Evolutionary conservation across 2,888 invertebrate species (phyloP).

Genomic region (Caenorhabditis wallacei): DNA sequence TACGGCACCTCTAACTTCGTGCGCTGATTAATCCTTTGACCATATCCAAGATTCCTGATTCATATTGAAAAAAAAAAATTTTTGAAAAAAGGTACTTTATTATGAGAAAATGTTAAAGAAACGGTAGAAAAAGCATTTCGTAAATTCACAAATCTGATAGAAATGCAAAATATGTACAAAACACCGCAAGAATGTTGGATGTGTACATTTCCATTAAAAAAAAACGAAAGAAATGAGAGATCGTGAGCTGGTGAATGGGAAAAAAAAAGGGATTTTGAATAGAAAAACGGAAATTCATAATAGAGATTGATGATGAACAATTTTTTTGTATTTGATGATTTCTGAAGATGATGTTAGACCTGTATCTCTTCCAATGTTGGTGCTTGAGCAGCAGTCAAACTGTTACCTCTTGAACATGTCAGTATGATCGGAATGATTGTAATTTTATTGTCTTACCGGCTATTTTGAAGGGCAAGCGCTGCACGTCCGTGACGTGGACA

Average conservation of each 20-base stretch:
- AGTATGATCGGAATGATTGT: conserved; percentile 20
- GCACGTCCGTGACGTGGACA: conserved; percentile 82
- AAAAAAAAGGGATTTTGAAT: neutral
- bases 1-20: too few relatives aligned
- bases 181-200: conserved; percentile 56
- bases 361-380: conserved; percentile 76
- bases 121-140: neutral
- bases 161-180: conserved; percentile 51
- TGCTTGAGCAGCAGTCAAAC: conserved; percentile 69
- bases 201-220: conserved; percentile 41
- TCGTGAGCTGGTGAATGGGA: conserved; percentile 37
- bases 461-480: conserved; percentile 71
- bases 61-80: neutral
- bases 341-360: conserved; percentile 64
- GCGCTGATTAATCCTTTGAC: too few relatives aligned
- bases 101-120: neutral
- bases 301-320: conserved; percentile 17
- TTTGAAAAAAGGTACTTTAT: too few relatives aligned
- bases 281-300: neutral
- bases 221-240: conserved; percentile 35
- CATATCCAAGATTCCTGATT: too few relatives aligned
- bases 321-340: conserved; percentile 40
- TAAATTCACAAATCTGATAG: neutral
- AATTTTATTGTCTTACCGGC: conserved; percentile 45
- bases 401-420: conserved; percentile 67